Base-by-base conservation (phyloP, 2,113 vertebrate genomes). In the Rhinolophus sinicus region DNA sequence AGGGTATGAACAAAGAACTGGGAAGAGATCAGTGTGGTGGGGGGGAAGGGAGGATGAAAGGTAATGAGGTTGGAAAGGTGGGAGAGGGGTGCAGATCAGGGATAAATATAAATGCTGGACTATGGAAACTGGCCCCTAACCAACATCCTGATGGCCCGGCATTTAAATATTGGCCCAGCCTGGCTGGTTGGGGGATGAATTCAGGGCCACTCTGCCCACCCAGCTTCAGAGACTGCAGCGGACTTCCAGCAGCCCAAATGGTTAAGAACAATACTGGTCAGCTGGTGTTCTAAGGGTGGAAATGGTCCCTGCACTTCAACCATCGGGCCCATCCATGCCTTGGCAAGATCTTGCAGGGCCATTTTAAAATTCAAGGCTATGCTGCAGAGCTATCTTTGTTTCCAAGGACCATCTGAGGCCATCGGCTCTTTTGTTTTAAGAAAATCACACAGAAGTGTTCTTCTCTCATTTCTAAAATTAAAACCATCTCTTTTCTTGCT, bases 331-430 rank as follows among this genome's bases (percentile, higher is more conserved):
- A 0, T 7, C 40, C 40, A 44, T 3, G 7, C 21, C 44, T 54
- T 10, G 54, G 6, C 84, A 54, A 56, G 72, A 56, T 9, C 88
- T 85, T 72, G 54, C 72, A 72, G 8, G 18, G 22, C 16, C 10
- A 65, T 67, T 95, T 97, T 40, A 18, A 22, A 56, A 54, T 90
- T 67, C 92, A 82, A 92, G 93, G 92, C 93, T 69, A 62, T 5
- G 91, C 65, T 33, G 62, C 77, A 38, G 88, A 14, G 7, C 33
- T 22, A 69, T 94, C 30, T 67, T 58, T 40, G 56, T 97, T 60
- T 85, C 87, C 13, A 85, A 0, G 62, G 50, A 40, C 67, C 8
- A 56, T 89, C 47, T 86, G 30, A 30, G 11, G 33, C 91, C 91
- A 54, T 65, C 90, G 12, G 96, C 5, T 11, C 93, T 93, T 97